These are phyloP conservation scores for Xerus inauris DNA, from an alignment of 2,113 vertebrate species.

Conservation along the genomic window DNA sequence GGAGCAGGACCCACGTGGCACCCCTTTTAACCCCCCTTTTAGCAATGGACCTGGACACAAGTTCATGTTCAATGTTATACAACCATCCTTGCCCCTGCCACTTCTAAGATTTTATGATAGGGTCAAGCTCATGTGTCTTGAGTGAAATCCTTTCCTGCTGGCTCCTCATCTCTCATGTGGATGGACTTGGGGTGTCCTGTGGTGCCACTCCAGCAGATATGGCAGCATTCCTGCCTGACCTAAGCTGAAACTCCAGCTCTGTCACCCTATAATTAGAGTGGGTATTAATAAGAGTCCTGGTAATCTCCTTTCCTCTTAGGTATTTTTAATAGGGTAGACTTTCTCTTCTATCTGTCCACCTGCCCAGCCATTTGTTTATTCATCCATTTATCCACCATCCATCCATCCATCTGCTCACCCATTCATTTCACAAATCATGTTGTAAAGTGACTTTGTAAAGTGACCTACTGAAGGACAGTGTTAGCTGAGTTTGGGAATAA, in stretches of 20 bases:
- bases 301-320: neutral
- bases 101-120: neutral
- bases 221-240: neutral
- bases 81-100: neutral
- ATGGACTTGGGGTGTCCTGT: neutral
- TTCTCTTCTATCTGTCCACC: neutral
- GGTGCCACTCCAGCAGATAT: neutral
- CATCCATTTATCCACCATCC: neutral
- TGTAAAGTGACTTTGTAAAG: neutral
- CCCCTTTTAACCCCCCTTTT: too few relatives aligned
- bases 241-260: neutral
- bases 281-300: neutral
- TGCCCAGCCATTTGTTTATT: too few relatives aligned
- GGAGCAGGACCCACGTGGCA: too few relatives aligned
- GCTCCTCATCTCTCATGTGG: neutral
- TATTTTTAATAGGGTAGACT: neutral
- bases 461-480: neutral
- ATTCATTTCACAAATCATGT: neutral
- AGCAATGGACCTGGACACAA: neutral
- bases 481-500: constrained; percentile 14
- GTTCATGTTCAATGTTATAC: neutral
- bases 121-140: neutral
- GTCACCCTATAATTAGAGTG: neutral
- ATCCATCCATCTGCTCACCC: neutral
- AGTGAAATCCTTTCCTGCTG: neutral